Percentiles rank a stretch among this genome's conserved stretches.
These are phyloP conservation scores for Netelia fuscicornis DNA, from an alignment of 2,888 invertebrate genomes.

Conservation along the genomic window DNA sequence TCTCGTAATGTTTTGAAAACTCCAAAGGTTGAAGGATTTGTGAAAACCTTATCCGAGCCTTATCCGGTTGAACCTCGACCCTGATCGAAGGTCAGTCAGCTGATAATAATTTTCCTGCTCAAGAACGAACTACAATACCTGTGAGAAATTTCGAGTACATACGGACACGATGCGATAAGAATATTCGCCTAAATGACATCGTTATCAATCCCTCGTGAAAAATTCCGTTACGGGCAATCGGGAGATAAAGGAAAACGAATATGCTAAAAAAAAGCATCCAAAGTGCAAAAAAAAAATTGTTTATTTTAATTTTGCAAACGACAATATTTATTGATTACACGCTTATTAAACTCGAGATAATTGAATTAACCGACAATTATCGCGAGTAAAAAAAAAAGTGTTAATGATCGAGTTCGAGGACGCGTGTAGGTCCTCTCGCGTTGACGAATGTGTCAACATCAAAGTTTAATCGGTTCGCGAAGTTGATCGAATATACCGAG, in stretches of 20 bases:
- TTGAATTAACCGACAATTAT: background rate
- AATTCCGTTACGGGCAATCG: background rate
- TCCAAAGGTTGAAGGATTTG: too few species aligned
- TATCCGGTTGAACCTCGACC: too few species aligned
- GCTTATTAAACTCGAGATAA: too few species aligned
- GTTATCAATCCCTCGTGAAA: background rate
- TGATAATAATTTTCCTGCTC: background rate
- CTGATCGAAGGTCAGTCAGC: background rate
- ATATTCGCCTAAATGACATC: slow-evolving; percentile 31
- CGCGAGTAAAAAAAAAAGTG: background rate
- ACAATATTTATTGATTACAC: background rate
- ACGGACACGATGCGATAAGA: slow-evolving; percentile 12
- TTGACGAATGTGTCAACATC: slow-evolving; percentile 22
- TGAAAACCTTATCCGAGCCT: too few species aligned
- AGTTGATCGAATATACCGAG: background rate
- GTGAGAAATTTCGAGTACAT: slow-evolving; percentile 5
- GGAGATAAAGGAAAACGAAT: background rate
- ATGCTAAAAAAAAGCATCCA: background rate
- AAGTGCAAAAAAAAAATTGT: background rate
- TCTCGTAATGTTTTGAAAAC: too few species aligned
- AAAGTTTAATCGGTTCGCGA: slow-evolving; percentile 29
- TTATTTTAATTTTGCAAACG: background rate
- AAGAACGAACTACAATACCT: background rate
- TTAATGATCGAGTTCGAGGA: slow-evolving; percentile 28
- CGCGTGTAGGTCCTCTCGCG: background rate